Percentiles rank a stretch among this genome's conserved stretches.
Conservation (phyloP, 2,797 vertebrate species). For the Urophycis tenuis region DNA sequence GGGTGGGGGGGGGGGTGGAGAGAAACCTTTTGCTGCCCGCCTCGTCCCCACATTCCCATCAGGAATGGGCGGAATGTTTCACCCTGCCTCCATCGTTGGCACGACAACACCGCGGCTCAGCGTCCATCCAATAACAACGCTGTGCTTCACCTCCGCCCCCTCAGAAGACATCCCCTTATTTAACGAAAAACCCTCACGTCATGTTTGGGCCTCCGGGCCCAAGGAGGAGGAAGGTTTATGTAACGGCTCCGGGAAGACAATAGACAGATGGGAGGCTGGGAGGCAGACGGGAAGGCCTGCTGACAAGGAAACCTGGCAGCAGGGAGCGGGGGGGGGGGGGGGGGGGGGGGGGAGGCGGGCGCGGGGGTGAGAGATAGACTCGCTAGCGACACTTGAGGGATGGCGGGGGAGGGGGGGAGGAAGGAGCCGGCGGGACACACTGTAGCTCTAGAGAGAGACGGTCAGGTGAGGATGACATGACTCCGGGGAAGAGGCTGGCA, state of each 20-base stretch:
- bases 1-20: too few species aligned
- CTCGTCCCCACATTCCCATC: constrained; percentile 31
- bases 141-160: background rate
- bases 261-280: constrained; percentile 45
- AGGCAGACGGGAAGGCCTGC: constrained; percentile 22
- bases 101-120: constrained; percentile 32
- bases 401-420: background rate
- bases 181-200: background rate
- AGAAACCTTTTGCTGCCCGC: constrained; percentile 14
- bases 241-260: constrained; percentile 31
- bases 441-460: background rate
- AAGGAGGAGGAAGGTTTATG: constrained; percentile 32
- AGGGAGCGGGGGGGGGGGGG: background rate
- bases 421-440: background rate
- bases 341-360: background rate
- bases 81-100: constrained; percentile 33
- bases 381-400: background rate
- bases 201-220: constrained; percentile 22
- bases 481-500: background rate
- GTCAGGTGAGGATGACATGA: background rate
- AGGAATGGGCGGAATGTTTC: constrained; percentile 58
- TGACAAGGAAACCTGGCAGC: constrained; percentile 9
- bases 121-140: background rate
- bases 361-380: background rate
- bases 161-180: background rate